Percentiles rank a stretch among this genome's conserved stretches.
phyloP scores from a whole-genome alignment of 2,888 invertebrate genomes.

The Strigamia maritima region DNA sequence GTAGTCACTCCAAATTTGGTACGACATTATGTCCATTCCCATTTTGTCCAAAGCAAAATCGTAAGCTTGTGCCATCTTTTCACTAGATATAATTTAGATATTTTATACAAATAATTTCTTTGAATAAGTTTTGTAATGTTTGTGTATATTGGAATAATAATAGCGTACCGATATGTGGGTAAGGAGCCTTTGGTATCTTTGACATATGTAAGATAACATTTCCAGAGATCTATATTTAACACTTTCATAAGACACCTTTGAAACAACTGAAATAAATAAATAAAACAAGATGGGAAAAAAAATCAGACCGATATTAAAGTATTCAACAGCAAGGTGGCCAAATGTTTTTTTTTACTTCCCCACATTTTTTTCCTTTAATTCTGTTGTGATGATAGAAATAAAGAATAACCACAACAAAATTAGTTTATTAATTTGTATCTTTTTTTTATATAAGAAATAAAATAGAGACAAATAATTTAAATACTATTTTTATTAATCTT shows the following conservation, averaged over 20 bases:
- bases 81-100: conserved; percentile 60
- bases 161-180: conserved; percentile 81
- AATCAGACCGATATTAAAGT: conserved; percentile 33
- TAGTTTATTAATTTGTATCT: conserved; percentile 4
- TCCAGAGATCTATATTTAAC: conserved; percentile 97
- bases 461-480: conserved; percentile 29
- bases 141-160: not conserved
- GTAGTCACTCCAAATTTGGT: conserved; percentile 96
- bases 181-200: conserved; percentile 94
- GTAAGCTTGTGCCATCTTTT: conserved; percentile 99
- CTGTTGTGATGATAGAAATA: conserved; percentile 12
- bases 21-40: conserved; percentile 96
- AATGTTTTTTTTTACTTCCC: not conserved
- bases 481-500: conserved; percentile 27
- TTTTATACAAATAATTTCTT: not conserved
- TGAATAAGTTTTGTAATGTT: conserved; percentile 16
- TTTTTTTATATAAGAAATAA: not conserved
- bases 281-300: conserved; percentile 3
- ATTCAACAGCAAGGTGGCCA: not conserved
- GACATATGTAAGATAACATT: conserved; percentile 94
- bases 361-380: not conserved
- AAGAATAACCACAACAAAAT: conserved; percentile 20
- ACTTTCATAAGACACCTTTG: conserved; percentile 97
- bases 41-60: conserved; percentile 99
- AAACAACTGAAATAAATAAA: conserved; percentile 69